These are phyloP conservation scores for Bellardia pandia DNA, from an alignment of 2,888 invertebrate species.

Conservation along the genomic window DNA sequence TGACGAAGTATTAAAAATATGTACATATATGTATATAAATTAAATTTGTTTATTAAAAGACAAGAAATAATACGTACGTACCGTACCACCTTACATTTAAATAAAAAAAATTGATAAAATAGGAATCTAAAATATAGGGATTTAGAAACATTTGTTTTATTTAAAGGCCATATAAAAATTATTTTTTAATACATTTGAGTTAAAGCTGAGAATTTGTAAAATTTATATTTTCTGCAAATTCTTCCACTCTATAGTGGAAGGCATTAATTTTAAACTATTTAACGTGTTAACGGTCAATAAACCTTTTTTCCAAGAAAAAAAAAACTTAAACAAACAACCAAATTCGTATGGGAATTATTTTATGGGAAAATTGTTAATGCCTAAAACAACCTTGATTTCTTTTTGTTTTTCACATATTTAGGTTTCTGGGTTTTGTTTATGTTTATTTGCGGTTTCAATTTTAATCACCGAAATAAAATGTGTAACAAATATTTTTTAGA, in stretches of 20 bases:
- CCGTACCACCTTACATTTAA: neutral
- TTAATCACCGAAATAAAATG: slow-evolving; percentile 4
- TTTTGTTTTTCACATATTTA: slow-evolving; percentile 40
- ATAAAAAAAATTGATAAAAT: neutral
- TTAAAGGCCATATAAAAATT: no score
- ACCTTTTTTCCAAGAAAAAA: slow-evolving; percentile 6
- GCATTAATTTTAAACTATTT: slow-evolving; percentile 1
- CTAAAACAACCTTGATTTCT: slow-evolving; percentile 51
- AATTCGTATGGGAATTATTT: slow-evolving; percentile 40
- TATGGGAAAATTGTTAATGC: slow-evolving; percentile 19
- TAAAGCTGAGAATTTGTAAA: no score
- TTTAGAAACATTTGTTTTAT: no score
- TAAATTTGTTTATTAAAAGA: slow-evolving; percentile 11
- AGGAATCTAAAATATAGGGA: neutral
- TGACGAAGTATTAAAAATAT: slow-evolving; percentile 5
- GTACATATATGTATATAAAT: neutral
- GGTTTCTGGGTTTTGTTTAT: slow-evolving; percentile 32
- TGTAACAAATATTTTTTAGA: slow-evolving; percentile 41
- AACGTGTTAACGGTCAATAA: slow-evolving; percentile 49
- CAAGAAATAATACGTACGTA: neutral
- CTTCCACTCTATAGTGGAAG: neutral
- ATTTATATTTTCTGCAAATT: neutral
- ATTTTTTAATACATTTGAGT: no score
- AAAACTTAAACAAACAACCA: neutral
- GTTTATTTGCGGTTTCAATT: slow-evolving; percentile 9